A percentile compares a stretch with the other conserved stretches of the same genome.
Evolutionary conservation across 2,113 vertebrate species (phyloP).

Genomic region (Upupa epops): DNA sequence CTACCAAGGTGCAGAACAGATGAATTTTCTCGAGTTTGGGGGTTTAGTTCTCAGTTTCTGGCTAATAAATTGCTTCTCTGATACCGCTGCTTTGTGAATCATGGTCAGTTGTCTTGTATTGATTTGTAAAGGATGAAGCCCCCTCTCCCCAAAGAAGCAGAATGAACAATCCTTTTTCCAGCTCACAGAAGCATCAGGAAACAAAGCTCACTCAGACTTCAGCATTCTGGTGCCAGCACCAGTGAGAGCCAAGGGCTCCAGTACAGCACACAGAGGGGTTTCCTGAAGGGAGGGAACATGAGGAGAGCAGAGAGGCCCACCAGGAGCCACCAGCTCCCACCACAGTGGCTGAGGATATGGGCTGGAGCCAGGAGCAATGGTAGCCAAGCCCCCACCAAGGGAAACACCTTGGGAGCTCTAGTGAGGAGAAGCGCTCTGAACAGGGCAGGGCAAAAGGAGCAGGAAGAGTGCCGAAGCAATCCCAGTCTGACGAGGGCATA

Average conservation of each 20-base stretch:
- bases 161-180: not conserved
- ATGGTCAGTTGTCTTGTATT: not conserved
- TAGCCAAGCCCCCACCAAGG: not conserved
- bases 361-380: not conserved
- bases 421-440: not conserved
- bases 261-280: no score
- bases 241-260: not conserved
- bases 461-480: not conserved
- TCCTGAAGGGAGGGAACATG: not conserved
- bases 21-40: not conserved
- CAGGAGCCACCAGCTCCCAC: not conserved
- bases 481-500: not conserved
- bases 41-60: not conserved
- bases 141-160: not conserved
- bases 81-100: not conserved
- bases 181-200: not conserved
- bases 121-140: not conserved
- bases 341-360: not conserved
- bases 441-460: not conserved
- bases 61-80: not conserved
- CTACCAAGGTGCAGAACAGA: not conserved
- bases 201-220: not conserved
- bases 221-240: not conserved
- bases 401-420: not conserved
- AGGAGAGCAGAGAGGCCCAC: not conserved